Base-by-base conservation (phyloP, 2,797 vertebrate species). In the Podargus strigoides region DNA sequence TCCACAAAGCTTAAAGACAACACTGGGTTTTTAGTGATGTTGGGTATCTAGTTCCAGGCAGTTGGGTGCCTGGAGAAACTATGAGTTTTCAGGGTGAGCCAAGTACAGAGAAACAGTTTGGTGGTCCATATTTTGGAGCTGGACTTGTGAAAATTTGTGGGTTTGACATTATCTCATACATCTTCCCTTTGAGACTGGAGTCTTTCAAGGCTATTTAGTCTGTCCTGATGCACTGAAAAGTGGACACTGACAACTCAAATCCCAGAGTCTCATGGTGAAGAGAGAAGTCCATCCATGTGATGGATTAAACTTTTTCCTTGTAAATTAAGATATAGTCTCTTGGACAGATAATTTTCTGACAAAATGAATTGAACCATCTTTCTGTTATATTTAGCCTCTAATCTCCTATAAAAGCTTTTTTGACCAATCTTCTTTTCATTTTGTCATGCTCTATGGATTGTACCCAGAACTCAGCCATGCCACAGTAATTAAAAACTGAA, bases 301-400 rank as follows among this genome's bases (percentile, higher is more conserved):
- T 20, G 47, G 64, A 84, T 91, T 89, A 70, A 84, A 34, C 10
- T 16, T 85, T 84, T 91, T 32, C 76, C 46, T 77, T 64, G 27
- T 84, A 76, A 86, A 96, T 86, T 79, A 91, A 94, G 89, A 91
- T 77, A 88, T 23, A 90, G 52, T 34, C 59, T 53, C 22, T 67
- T 6, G 67, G 79, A 95, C 70, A 95, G 83, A 88, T 86, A 86
- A 96, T 97, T 93, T 90, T 88, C 83, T 74, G 49, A 81, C 56
- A 97, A 91, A 96, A 95, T 55, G 8, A 79, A 94, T 82, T 68
- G 83, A 86, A 80, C 47, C 23, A 60, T 88, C 56, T 70, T 78
- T 83, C 60, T 84, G 62, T 96, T 95, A 86, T 91, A 94, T 93
- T 94, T 91, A 96, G 94, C 72, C 66, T 91, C 89, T 66, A 85